A percentile compares a stretch with the other conserved stretches of the same genome.
Evolutionary conservation across 2,888 invertebrate genomes (phyloP).

Genomic region (Julus scanicus): DNA sequence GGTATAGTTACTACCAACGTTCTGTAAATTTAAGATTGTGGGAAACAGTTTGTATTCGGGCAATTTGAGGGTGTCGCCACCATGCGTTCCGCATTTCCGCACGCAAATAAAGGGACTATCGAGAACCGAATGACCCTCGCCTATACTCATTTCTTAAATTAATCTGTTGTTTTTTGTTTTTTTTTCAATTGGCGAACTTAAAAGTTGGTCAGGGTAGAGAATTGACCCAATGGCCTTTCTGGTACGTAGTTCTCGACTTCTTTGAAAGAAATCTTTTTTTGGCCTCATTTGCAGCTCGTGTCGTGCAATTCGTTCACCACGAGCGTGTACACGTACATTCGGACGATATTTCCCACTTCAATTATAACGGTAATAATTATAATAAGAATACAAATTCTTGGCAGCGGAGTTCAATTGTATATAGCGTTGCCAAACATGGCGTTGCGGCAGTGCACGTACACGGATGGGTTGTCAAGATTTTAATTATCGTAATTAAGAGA

Average conservation of each 20-base stretch:
- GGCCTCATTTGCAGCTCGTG: not conserved
- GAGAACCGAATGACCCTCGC: not conserved
- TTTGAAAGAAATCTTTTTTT: not conserved
- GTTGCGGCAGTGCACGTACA: not conserved
- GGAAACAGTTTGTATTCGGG: not conserved
- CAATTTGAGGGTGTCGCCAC: not conserved
- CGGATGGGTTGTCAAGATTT: too few species aligned
- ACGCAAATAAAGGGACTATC: not conserved
- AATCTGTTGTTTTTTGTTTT: not conserved
- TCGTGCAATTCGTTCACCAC: not conserved
- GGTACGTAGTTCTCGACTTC: not conserved
- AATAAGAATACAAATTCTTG: not conserved
- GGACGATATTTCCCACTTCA: not conserved
- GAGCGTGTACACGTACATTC: not conserved
- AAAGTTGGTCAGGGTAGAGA: conserved; percentile 32
- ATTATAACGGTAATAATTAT: not conserved
- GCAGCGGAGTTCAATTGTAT: not conserved
- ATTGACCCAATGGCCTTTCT: not conserved
- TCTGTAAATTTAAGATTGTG: too few species aligned
- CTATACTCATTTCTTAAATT: not conserved
- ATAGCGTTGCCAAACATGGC: not conserved
- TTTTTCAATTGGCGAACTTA: not conserved
- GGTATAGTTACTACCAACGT: too few species aligned
- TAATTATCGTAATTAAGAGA: too few species aligned
- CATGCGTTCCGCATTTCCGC: not conserved